phyloP scores from a whole-genome alignment of 2,888 invertebrate genomes.

The Neuroscelio doddi region DNA sequence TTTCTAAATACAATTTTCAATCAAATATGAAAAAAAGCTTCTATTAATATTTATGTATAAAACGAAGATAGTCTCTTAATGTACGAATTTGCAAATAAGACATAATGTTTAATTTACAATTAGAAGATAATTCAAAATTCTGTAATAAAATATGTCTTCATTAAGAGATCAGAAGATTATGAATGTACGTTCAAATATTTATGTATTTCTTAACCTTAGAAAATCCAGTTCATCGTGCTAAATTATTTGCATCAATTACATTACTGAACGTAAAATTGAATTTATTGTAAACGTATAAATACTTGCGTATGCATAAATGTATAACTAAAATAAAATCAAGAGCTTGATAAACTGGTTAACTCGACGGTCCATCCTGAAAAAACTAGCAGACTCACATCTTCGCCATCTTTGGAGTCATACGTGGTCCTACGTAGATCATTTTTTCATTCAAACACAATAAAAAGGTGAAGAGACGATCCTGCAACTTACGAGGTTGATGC shows the following conservation, averaged over 20 bases:
- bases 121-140: too few relatives aligned
- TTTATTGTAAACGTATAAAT: conserved; percentile 6
- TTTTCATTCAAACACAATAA: conserved; percentile 35
- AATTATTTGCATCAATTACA: not conserved
- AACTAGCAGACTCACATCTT: conserved; percentile 31
- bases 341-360: conserved; percentile 31
- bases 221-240: too few relatives aligned
- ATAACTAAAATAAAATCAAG: conserved; percentile 20
- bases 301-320: not conserved
- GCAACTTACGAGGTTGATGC: conserved; percentile 40
- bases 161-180: too few relatives aligned
- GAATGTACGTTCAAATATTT: too few relatives aligned
- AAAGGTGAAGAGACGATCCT: conserved; percentile 38
- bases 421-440: conserved; percentile 1
- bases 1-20: too few relatives aligned
- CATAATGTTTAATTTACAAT: too few relatives aligned
- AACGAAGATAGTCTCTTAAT: too few relatives aligned
- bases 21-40: too few relatives aligned
- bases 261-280: not conserved
- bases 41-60: too few relatives aligned
- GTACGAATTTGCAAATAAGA: too few relatives aligned
- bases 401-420: conserved; percentile 23
- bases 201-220: too few relatives aligned
- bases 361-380: conserved; percentile 34
- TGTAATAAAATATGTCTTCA: too few relatives aligned